Percentiles rank a stretch among this genome's conserved stretches.
These are phyloP conservation scores for Metopolophium dirhodum DNA, from an alignment of 1,140 invertebrate species.

Conservation along the genomic window DNA sequence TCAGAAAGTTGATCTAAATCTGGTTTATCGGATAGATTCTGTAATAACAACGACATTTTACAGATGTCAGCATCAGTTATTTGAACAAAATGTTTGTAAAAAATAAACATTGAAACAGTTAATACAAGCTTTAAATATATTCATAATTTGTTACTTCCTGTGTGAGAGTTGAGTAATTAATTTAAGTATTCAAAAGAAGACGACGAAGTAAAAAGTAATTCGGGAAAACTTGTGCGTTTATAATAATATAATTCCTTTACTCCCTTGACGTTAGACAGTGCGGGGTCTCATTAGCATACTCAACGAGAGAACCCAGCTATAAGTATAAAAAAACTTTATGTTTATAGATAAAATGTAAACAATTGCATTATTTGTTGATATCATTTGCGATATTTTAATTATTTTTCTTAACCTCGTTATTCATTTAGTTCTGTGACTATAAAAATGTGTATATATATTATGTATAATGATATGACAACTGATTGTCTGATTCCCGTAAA, in stretches of 20 bases:
- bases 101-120: not conserved
- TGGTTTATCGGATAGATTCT: not conserved
- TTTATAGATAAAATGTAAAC: not conserved
- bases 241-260: constrained; percentile 18
- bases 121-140: not conserved
- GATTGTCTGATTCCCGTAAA: not conserved
- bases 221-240: not conserved
- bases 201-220: constrained; percentile 11
- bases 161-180: constrained; percentile 1
- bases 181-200: constrained; percentile 30
- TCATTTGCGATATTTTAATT: not conserved
- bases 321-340: not conserved
- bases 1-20: not conserved
- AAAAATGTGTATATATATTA: not conserved
- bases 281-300: constrained; percentile 18
- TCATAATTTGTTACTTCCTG: constrained; percentile 21
- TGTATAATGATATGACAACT: not conserved
- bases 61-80: not conserved
- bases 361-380: constrained; percentile 8
- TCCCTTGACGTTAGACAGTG: too few relatives aligned
- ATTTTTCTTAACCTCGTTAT: not conserved
- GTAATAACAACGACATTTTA: not conserved
- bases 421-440: not conserved
- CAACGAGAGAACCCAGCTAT: not conserved
- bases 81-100: not conserved